phyloP scores from a whole-genome alignment of 2,797 vertebrate species.

The Silurus lanzhouensis region DNA sequence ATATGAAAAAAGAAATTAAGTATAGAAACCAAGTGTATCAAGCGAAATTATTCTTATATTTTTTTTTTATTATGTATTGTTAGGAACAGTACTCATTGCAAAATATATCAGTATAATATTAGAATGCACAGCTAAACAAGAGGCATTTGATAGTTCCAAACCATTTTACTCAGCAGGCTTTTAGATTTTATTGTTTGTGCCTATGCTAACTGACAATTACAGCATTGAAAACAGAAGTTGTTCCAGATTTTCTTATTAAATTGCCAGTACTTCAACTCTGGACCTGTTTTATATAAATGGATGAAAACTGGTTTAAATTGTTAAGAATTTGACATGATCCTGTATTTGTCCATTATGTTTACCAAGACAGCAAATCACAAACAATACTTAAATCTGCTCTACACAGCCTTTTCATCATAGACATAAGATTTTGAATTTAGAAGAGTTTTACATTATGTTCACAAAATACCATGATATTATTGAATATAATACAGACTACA shows the following conservation, averaged over 20 bases:
- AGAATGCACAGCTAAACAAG: background rate
- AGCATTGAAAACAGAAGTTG: no score
- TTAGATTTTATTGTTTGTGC: background rate
- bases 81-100: background rate
- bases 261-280: background rate
- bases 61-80: background rate
- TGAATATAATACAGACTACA: background rate
- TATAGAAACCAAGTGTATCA: background rate
- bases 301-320: background rate
- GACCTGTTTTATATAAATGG: background rate
- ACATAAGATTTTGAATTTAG: background rate
- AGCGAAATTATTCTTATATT: background rate
- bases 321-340: background rate
- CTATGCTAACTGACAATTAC: no score
- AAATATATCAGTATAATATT: background rate
- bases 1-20: background rate
- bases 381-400: background rate
- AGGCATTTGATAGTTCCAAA: background rate
- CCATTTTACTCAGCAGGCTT: background rate
- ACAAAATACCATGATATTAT: background rate
- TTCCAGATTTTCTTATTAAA: background rate
- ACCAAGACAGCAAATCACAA: background rate
- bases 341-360: background rate
- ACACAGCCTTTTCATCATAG: background rate
- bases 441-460: background rate